Evolutionary conservation across 1,140 invertebrate genomes (phyloP).

Genomic region (Drosophila repleta): DNA sequence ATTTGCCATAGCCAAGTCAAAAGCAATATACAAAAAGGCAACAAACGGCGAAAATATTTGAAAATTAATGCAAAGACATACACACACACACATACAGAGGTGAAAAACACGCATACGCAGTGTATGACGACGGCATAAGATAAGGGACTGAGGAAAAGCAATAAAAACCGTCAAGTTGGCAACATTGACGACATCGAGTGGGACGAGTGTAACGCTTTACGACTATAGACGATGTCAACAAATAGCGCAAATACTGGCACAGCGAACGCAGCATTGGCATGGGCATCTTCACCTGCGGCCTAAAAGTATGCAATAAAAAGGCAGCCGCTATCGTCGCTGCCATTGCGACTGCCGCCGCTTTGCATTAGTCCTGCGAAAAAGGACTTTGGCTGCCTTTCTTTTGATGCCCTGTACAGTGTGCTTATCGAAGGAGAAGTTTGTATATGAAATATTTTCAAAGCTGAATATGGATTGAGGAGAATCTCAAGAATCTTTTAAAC

Average conservation of each 20-base stretch:
- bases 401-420: constrained; percentile 13
- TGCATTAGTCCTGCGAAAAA: constrained; percentile 46
- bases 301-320: constrained; percentile 64
- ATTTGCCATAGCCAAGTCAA: constrained; percentile 52
- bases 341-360: constrained; percentile 44
- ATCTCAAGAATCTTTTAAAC: too few species aligned
- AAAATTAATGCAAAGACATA: constrained; percentile 58
- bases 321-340: constrained; percentile 32
- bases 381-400: constrained; percentile 24
- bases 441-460: not conserved
- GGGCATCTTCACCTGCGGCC: constrained; percentile 50
- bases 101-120: constrained; percentile 55
- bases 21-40: constrained; percentile 38
- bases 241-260: constrained; percentile 52
- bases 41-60: constrained; percentile 50
- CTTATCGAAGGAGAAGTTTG: too few species aligned
- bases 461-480: not conserved
- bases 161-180: constrained; percentile 62
- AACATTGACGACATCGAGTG: constrained; percentile 47
- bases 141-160: constrained; percentile 45
- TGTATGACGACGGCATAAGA: constrained; percentile 26
- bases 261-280: not conserved
- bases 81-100: constrained; percentile 13
- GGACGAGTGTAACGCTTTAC: constrained; percentile 23
- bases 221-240: constrained; percentile 50